Evolutionary conservation across 2,113 vertebrate species (phyloP).

Genomic region (Seriola rivoliana): DNA sequence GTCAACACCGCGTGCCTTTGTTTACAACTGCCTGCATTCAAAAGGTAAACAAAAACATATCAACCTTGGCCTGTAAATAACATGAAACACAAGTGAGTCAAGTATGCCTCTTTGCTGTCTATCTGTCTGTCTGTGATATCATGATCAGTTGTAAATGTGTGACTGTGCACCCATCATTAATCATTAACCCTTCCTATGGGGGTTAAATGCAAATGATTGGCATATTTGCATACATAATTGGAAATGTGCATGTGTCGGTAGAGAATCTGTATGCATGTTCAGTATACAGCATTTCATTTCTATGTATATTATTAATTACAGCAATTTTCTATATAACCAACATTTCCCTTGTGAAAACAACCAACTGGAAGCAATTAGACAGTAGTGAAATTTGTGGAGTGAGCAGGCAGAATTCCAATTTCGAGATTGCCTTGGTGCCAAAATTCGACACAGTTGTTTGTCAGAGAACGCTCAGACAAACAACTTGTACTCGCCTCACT

Average conservation of each 20-base stretch:
- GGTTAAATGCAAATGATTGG: constrained; percentile 58
- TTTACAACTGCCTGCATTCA: constrained; percentile 9
- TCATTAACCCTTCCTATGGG: constrained; percentile 50
- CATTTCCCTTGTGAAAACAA: constrained; percentile 19
- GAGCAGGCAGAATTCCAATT: constrained; percentile 7
- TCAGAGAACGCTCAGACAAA: constrained; percentile 25
- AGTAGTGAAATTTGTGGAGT: not conserved
- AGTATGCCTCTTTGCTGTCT: not conserved
- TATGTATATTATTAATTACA: constrained; percentile 43
- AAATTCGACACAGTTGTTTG: constrained; percentile 41
- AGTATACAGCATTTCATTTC: constrained; percentile 28
- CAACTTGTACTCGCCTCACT: constrained; percentile 37
- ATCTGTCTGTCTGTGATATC: not conserved
- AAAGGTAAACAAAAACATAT: constrained; percentile 32
- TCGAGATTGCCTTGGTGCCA: not conserved
- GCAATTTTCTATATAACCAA: constrained; percentile 18
- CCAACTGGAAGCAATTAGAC: constrained; percentile 34
- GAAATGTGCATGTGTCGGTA: constrained; percentile 16
- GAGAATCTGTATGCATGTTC: constrained; percentile 16
- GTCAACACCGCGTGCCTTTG: constrained; percentile 10
- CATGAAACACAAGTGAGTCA: not conserved
- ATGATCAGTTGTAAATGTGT: constrained; percentile 36
- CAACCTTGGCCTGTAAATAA: not conserved
- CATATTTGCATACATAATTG: constrained; percentile 68
- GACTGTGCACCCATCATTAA: constrained; percentile 20